phyloP scores from a whole-genome alignment of 2,888 invertebrate species.

The Hydrotaea cyrtoneurina region DNA sequence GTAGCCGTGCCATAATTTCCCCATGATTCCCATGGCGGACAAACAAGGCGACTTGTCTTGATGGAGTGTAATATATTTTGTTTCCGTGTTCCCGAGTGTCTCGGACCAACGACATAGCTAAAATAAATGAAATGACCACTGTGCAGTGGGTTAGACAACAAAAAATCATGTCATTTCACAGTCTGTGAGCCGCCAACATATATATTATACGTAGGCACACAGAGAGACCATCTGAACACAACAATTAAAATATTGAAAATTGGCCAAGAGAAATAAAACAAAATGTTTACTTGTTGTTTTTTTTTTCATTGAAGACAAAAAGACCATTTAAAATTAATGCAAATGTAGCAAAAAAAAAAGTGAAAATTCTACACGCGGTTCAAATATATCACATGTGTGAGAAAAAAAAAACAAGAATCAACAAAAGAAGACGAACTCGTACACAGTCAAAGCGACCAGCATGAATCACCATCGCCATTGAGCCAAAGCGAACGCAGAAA shows the following conservation, averaged over 20 bases:
- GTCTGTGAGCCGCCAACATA: conserved; percentile 45
- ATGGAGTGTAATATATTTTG: no score
- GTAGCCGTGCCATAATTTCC: no score
- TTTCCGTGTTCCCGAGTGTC: no score
- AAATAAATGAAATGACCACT: not conserved
- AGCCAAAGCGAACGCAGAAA: not conserved
- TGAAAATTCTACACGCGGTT: conserved; percentile 56
- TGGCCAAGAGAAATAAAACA: conserved; percentile 47
- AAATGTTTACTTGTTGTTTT: not conserved
- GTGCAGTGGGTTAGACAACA: no score
- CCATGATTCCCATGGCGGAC: no score
- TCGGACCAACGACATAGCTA: no score
- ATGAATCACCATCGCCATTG: conserved; percentile 49
- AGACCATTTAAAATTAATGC: conserved; percentile 34
- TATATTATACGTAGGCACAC: not conserved
- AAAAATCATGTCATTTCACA: conserved; percentile 27
- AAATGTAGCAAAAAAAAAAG: conserved; percentile 54
- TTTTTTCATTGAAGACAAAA: conserved; percentile 21
- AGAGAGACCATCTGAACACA: conserved; percentile 24
- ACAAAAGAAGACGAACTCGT: conserved; percentile 27
- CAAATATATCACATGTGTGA: conserved; percentile 45
- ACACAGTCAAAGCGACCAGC: conserved; percentile 13
- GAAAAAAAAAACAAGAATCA: conserved; percentile 41
- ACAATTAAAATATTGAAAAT: conserved; percentile 48
- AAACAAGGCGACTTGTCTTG: no score